These are phyloP conservation scores for Numida meleagris DNA, from an alignment of 2,113 vertebrate species.

Conservation along the genomic window DNA sequence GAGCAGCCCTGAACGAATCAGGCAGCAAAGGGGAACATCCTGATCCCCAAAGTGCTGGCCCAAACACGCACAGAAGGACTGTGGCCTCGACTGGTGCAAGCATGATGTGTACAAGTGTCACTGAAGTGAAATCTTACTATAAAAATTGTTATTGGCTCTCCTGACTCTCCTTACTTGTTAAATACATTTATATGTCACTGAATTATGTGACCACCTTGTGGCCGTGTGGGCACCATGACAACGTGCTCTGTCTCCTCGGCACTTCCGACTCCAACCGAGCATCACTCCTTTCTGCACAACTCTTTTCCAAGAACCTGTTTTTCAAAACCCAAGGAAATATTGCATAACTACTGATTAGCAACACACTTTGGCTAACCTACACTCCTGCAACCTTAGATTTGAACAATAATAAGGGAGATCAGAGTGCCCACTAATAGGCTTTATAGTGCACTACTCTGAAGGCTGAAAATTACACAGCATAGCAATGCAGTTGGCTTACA, in stretches of 20 bases:
- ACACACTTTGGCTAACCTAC: not conserved
- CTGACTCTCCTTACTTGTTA: not conserved
- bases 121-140: not conserved
- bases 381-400: not conserved
- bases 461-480: not conserved
- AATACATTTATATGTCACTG: not conserved
- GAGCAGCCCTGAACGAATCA: not conserved
- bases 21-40: not conserved
- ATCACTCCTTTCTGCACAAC: not conserved
- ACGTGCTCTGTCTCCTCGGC: not conserved
- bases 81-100: not conserved
- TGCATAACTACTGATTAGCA: not conserved
- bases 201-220: not conserved
- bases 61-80: not conserved
- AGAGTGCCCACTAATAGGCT: not conserved
- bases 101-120: fast-evolving
- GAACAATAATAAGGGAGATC: not conserved
- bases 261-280: not conserved
- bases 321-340: not conserved
- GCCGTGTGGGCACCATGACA: not conserved
- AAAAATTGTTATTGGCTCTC: not conserved
- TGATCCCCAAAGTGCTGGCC: not conserved
- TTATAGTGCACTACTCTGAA: not conserved
- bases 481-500: not conserved
- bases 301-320: not conserved